These are phyloP conservation scores for Enteromius mattozi DNA, from an alignment of 2,797 vertebrate genomes.

Conservation along the genomic window DNA sequence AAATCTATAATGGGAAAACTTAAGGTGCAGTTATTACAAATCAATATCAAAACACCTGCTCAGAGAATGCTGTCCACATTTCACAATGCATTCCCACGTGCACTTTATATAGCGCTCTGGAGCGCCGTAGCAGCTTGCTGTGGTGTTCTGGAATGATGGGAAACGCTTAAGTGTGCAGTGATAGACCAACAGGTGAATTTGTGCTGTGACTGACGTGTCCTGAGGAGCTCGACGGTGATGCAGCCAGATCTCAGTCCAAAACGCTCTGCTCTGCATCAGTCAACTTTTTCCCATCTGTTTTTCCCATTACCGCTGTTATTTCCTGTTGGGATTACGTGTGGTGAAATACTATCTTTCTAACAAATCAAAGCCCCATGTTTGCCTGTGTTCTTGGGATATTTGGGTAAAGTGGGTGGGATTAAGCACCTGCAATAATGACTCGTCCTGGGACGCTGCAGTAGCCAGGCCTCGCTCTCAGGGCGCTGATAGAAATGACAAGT, in stretches of 20 bases:
- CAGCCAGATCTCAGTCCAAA: constrained; percentile 22
- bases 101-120: not conserved
- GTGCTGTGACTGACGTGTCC: constrained; percentile 1
- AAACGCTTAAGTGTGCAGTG: not conserved
- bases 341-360: constrained; percentile 68
- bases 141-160: constrained; percentile 2
- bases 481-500: constrained; percentile 59
- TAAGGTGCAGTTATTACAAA: not conserved
- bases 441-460: constrained; percentile 23
- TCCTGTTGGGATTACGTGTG: constrained; percentile 62
- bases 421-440: constrained; percentile 71
- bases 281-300: constrained; percentile 64
- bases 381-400: constrained; percentile 65
- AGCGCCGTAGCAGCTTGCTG: not conserved
- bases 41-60: constrained; percentile 27
- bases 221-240: not conserved
- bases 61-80: constrained; percentile 24
- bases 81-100: not conserved
- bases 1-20: not conserved
- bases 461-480: constrained; percentile 18
- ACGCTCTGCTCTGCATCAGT: constrained; percentile 43
- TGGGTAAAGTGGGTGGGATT: constrained; percentile 69
- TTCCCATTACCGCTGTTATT: constrained; percentile 58
- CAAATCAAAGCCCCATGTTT: constrained; percentile 58
- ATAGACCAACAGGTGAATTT: constrained; percentile 21